Conservation (phyloP, 1,140 invertebrate species). For the Palaemon carinicauda region DNA sequence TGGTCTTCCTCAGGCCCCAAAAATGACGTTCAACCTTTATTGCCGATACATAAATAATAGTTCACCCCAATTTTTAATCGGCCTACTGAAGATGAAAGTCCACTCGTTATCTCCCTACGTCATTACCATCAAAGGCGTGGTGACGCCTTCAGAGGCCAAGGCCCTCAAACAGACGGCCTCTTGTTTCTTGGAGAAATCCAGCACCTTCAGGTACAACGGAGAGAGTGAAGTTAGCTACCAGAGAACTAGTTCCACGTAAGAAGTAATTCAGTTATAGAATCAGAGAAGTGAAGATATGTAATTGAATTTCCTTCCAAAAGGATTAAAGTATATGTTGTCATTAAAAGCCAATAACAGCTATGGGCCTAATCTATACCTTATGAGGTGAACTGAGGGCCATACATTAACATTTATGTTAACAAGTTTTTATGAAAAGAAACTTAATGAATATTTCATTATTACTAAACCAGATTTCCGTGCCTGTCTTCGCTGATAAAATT, state of each 20-base stretch:
- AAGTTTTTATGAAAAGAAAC: background rate
- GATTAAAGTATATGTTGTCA: background rate
- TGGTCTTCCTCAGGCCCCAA: background rate
- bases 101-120: background rate
- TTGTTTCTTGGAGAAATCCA: background rate
- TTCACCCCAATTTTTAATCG: background rate
- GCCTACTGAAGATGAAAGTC: slow-evolving; percentile 14
- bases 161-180: background rate
- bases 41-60: slow-evolving; percentile 26
- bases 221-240: background rate
- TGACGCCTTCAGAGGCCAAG: background rate
- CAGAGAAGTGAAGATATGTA: too few relatives aligned
- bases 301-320: too few relatives aligned
- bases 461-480: background rate
- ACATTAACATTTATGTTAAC: background rate
- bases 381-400: too few relatives aligned
- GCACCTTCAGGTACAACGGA: background rate
- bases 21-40: background rate
- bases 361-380: background rate
- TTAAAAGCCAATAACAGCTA: background rate
- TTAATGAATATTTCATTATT: background rate
- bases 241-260: slow-evolving; percentile 22
- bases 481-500: too few relatives aligned
- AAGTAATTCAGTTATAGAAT: too few relatives aligned
- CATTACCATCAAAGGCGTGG: background rate